A percentile compares a stretch with the other conserved stretches of the same genome.
Evolutionary conservation across 2,113 vertebrate genomes (phyloP).

Genomic region (Manacus vitellinus): DNA sequence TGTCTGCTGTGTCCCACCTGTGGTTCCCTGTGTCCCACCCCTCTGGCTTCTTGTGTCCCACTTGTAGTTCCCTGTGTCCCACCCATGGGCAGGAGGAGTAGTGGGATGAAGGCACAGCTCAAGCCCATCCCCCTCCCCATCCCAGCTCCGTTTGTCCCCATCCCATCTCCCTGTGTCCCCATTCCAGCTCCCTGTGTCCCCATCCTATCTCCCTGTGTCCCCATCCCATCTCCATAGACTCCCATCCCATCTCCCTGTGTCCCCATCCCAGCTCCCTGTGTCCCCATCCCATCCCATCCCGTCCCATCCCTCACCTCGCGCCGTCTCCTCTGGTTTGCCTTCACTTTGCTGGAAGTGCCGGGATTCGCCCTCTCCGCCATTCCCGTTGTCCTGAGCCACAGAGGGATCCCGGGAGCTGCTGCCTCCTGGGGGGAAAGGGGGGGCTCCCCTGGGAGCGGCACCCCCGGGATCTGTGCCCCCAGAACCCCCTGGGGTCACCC

Average conservation of each 20-base stretch:
- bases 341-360: not conserved
- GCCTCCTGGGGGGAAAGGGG: not conserved
- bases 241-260: no score
- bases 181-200: no score
- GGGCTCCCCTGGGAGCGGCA: not conserved
- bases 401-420: not conserved
- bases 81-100: not conserved
- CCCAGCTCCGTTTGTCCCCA: no score
- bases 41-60: not conserved
- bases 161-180: no score
- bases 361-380: not conserved
- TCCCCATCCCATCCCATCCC: not conserved
- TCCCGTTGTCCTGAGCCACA: rapidly evolving
- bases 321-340: rapidly evolving
- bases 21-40: not conserved
- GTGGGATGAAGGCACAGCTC: not conserved
- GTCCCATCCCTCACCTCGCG: not conserved
- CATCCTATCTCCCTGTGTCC: no score
- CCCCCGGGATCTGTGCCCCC: not conserved
- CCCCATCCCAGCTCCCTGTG: no score
- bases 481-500: not conserved
- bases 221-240: no score
- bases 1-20: not conserved
- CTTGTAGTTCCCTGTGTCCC: not conserved
- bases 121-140: not conserved